phyloP scores from a whole-genome alignment of 2,888 invertebrate species.

The Tipula helvola region DNA sequence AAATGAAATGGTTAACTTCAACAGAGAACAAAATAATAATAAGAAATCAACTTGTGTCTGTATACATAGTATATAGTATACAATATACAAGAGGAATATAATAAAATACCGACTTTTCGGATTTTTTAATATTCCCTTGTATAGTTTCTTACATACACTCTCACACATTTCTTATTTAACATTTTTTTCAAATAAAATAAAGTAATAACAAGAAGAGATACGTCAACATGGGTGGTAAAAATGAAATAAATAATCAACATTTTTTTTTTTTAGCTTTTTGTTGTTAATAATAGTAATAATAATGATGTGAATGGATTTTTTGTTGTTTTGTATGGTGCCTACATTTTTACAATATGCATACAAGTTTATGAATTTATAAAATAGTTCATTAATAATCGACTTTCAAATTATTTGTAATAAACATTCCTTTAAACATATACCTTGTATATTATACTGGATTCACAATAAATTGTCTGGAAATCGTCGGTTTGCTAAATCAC shows the following conservation, averaged over 20 bases:
- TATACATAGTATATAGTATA: background rate
- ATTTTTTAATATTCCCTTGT: slow-evolving; percentile 5
- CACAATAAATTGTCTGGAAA: background rate
- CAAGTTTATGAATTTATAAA: background rate
- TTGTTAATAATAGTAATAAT: background rate
- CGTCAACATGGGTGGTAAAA: slow-evolving; percentile 14
- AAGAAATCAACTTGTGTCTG: background rate
- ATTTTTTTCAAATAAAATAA: background rate
- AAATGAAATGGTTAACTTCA: background rate
- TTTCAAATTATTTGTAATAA: background rate
- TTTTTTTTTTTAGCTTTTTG: background rate
- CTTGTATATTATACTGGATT: background rate
- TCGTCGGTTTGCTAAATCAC: background rate
- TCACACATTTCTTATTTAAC: background rate
- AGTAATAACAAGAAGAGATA: slow-evolving; percentile 9
- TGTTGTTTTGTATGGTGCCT: background rate
- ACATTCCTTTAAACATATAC: background rate
- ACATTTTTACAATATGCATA: background rate
- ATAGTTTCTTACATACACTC: background rate
- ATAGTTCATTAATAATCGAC: background rate
- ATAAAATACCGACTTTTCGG: background rate
- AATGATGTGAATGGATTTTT: background rate
- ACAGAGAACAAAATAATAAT: background rate
- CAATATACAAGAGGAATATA: background rate
- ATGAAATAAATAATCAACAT: slow-evolving; percentile 11